These are phyloP conservation scores for Drosophila melanogaster DNA, from an alignment of 1,140 invertebrate species.

Conservation along the genomic window Release_6_plus_ISO1_MT NT_033779.5:21319501-21320000, in stretches of 20 bases:
- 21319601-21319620: too few species aligned
- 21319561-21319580: not conserved
- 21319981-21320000: not conserved
- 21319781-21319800: conserved; percentile 1
- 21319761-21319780: not conserved
- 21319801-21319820: conserved; percentile 6
- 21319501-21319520: conserved; percentile 73
- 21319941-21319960: conserved; percentile 52
- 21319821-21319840: conserved; percentile 77
- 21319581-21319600: too few species aligned
- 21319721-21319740: not conserved
- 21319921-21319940: conserved; percentile 62
- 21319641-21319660: not conserved
- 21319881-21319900: conserved; percentile 25
- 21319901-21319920: conserved; percentile 50
- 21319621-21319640: too few species aligned
- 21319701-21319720: conserved; percentile 49
- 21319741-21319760: not conserved
- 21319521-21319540: conserved; percentile 39
- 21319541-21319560: not conserved
- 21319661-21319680: conserved; percentile 15
- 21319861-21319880: conserved; percentile 31
- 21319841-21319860: conserved; percentile 39
- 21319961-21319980: conserved; percentile 41
- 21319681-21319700: conserved; percentile 56